Conservation (phyloP, 30 jellyfish, hydroid and myxozoan species). For the Aurelia sp. region DNA sequence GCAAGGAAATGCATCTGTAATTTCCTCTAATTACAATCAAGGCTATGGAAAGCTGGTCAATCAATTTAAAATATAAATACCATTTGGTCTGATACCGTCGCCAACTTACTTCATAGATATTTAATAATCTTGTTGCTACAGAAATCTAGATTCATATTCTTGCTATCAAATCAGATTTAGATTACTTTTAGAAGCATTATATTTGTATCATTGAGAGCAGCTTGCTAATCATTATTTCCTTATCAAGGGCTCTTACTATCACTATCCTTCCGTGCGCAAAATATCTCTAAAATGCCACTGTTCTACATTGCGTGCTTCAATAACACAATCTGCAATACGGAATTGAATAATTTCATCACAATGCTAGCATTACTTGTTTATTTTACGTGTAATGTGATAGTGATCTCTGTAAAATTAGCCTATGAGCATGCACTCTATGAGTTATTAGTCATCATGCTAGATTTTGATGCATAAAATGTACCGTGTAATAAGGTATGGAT, state of each 20-base stretch:
- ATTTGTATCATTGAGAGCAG: background rate
- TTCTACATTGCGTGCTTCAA: background rate
- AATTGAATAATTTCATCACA: background rate
- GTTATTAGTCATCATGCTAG: no score
- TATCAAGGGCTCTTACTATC: background rate
- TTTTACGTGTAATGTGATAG: slow-evolving; percentile 1
- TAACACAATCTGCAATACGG: slow-evolving; percentile 1
- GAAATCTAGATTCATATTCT: no score
- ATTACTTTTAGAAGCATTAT: background rate
- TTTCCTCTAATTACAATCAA: no score
- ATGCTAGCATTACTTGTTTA: background rate
- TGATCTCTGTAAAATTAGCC: background rate
- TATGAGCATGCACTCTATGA: background rate
- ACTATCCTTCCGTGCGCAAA: background rate
- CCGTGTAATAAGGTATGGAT: no score
- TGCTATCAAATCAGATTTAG: background rate
- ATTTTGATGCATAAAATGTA: no score
- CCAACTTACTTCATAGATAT: no score
- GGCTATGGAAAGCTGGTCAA: no score
- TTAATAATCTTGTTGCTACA: no score
- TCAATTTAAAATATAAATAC: no score
- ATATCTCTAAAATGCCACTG: background rate
- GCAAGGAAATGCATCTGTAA: no score
- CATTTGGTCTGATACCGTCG: no score
- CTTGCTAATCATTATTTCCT: slow-evolving; percentile 9